These are phyloP conservation scores for Sebastes oblongus DNA, from an alignment of 2,797 vertebrate species.

Conservation along the genomic window DNA sequence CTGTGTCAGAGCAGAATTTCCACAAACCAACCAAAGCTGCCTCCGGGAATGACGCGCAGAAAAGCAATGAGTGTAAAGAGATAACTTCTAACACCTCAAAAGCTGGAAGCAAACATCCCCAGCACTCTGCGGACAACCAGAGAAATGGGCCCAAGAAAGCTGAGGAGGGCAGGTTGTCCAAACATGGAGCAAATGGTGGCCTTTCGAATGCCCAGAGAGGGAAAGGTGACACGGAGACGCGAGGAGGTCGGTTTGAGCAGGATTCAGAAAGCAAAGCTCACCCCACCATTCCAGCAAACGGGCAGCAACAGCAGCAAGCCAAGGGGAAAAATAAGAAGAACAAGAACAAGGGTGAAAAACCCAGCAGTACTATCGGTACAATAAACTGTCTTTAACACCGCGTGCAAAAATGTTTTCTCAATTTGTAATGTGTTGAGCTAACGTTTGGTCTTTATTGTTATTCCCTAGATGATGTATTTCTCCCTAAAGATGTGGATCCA, in stretches of 20 bases:
- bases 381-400: background rate
- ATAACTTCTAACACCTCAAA: conserved; percentile 60
- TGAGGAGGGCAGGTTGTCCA: conserved; percentile 73
- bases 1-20: conserved; percentile 64
- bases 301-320: conserved; percentile 86
- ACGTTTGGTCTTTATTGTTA: conserved; percentile 23
- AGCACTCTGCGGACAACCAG: conserved; percentile 69
- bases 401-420: background rate
- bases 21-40: conserved; percentile 69
- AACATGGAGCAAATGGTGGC: conserved; percentile 62
- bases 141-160: conserved; percentile 73
- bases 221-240: conserved; percentile 73
- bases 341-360: conserved; percentile 93
- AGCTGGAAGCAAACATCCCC: conserved; percentile 68
- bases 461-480: conserved; percentile 96
- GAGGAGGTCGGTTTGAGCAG: conserved; percentile 71
- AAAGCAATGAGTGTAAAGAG: conserved; percentile 74
- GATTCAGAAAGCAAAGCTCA: conserved; percentile 75
- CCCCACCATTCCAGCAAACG: conserved; percentile 64
- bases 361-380: conserved; percentile 88
- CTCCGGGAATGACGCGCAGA: conserved; percentile 67
- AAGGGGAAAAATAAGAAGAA: conserved; percentile 94
- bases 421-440: background rate
- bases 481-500: conserved; percentile 96
- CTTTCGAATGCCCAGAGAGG: conserved; percentile 63